These are phyloP conservation scores for Acronicta aceris DNA, from an alignment of 2,888 invertebrate genomes.

Conservation along the genomic window DNA sequence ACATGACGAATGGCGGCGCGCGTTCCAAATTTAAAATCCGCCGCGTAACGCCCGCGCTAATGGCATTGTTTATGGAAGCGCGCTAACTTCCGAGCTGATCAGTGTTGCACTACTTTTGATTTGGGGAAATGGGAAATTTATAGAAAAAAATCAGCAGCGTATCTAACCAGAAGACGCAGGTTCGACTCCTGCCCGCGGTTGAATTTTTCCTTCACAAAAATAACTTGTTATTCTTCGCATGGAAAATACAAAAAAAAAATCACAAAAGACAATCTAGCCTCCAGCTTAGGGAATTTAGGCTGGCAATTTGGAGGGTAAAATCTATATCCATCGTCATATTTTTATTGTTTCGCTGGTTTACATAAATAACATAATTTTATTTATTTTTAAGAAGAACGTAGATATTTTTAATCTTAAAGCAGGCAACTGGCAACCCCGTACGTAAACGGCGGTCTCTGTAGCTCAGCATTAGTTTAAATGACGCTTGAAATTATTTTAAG, in stretches of 20 bases:
- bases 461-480: slow-evolving; percentile 70
- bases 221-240: too few species aligned
- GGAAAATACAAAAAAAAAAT: too few species aligned
- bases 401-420: background rate
- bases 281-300: too few species aligned
- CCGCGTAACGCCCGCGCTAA: slow-evolving; percentile 87
- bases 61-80: slow-evolving; percentile 87
- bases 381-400: background rate
- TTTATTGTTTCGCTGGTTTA: too few species aligned
- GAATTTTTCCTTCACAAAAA: too few species aligned
- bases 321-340: too few species aligned
- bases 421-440: slow-evolving; percentile 38
- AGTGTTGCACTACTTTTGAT: slow-evolving; percentile 59
- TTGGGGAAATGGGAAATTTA: background rate
- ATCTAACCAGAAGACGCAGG: too few species aligned
- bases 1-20: slow-evolving; percentile 87
- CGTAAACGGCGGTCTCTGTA: slow-evolving; percentile 40
- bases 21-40: slow-evolving; percentile 89
- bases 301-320: background rate
- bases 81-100: slow-evolving; percentile 80
- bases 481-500: slow-evolving; percentile 74
- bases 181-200: too few species aligned
- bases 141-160: too few species aligned
- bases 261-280: too few species aligned
- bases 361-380: too few species aligned